Conservation (phyloP, 1,140 invertebrate species). For the Drusus annulatus region DNA sequence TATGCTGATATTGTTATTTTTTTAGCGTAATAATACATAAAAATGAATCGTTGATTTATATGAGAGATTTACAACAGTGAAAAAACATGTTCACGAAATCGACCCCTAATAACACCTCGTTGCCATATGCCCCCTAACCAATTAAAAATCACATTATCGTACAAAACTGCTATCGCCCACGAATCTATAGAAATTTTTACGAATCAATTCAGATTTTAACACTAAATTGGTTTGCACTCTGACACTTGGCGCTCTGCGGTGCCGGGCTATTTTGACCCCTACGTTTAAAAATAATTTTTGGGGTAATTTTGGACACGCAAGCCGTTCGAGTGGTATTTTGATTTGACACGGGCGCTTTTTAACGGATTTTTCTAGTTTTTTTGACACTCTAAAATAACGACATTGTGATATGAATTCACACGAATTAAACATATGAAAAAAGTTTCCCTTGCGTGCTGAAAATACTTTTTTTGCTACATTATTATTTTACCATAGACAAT, state of each 20-base stretch:
- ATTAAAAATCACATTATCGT: conserved; percentile 28
- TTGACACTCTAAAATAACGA: conserved; percentile 5
- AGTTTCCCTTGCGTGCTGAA: no score
- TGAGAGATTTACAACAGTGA: no score
- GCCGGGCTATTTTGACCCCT: not conserved
- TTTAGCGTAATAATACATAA: no score
- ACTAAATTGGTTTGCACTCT: conserved; percentile 25
- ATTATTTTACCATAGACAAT: no score
- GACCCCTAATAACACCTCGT: not conserved
- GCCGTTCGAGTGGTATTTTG: not conserved
- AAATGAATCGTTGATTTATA: no score
- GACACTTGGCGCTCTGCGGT: conserved; percentile 37
- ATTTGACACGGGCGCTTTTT: conserved; percentile 32
- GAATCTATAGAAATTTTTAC: conserved; percentile 9
- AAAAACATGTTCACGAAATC: not conserved
- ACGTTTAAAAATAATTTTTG: not conserved
- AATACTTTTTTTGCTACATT: no score
- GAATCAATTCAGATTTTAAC: conserved; percentile 42
- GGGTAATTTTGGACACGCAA: conserved; percentile 32
- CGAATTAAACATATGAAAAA: no score
- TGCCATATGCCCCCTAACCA: not conserved
- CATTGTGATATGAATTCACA: no score
- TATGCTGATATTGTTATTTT: no score
- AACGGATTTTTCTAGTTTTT: conserved; percentile 38
- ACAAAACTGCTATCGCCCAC: conserved; percentile 10